These are phyloP conservation scores for Pecten maximus DNA, from an alignment of 2,888 invertebrate species.

Conservation along the genomic window DNA sequence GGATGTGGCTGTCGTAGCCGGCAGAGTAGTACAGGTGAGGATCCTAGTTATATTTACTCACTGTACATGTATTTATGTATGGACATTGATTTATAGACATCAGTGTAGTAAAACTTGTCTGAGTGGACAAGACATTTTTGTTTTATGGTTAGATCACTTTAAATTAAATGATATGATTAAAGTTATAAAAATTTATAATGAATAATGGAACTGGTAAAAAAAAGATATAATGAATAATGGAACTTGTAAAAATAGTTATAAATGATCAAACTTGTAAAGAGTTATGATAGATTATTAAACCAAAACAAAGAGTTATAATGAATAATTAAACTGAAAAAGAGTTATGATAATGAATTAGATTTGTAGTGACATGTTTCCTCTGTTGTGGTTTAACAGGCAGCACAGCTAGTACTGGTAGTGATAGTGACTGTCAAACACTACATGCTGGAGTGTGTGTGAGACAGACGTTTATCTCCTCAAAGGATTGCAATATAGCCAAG, in stretches of 20 bases:
- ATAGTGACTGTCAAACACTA: slow-evolving; percentile 78
- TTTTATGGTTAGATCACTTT: too few relatives aligned
- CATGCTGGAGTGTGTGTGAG: slow-evolving; percentile 83
- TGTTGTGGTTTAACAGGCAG: slow-evolving; percentile 76
- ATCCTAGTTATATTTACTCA: not conserved
- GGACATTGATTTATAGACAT: too few relatives aligned
- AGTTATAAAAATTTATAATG: too few relatives aligned
- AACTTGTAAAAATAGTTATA: too few relatives aligned
- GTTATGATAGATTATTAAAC: too few relatives aligned
- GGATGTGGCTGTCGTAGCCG: slow-evolving; percentile 79
- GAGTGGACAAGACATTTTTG: too few relatives aligned
- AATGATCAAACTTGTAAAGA: too few relatives aligned
- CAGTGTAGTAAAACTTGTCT: too few relatives aligned
- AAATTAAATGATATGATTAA: too few relatives aligned
- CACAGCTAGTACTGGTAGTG: slow-evolving; percentile 82
- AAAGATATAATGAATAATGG: too few relatives aligned
- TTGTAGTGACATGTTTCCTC: not conserved
- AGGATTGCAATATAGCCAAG: slow-evolving; percentile 82
- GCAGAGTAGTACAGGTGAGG: slow-evolving; percentile 82
- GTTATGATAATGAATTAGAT: not conserved
- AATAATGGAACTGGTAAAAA: too few relatives aligned
- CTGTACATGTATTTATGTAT: not conserved
- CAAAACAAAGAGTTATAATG: too few relatives aligned
- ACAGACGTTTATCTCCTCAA: slow-evolving; percentile 79
- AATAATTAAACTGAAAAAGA: not conserved